Evolutionary conservation across 2,113 vertebrate species (phyloP).

Genomic region (Ammodramus savannarum): DNA sequence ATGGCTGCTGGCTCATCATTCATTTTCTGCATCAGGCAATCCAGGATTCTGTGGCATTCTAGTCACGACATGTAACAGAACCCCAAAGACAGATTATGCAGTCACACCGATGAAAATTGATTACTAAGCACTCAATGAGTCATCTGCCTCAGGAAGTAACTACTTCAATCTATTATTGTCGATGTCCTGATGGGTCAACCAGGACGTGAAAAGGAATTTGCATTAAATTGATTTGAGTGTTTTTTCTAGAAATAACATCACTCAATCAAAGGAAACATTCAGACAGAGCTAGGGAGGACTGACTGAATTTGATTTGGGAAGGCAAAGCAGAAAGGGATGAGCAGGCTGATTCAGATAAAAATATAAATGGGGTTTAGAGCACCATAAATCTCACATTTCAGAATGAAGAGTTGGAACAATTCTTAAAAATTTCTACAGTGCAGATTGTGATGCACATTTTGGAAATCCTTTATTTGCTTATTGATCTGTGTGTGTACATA

Average conservation of each 20-base stretch:
- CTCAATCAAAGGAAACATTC: conserved; percentile 76
- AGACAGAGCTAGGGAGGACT: conserved; percentile 64
- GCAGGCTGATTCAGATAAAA: conserved; percentile 56
- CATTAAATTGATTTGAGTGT: conserved; percentile 80
- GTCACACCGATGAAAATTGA: conserved; percentile 78
- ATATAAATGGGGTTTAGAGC: conserved; percentile 56
- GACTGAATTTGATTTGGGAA: conserved; percentile 73
- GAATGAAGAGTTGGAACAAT: conserved; percentile 10
- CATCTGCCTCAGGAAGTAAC: conserved; percentile 80
- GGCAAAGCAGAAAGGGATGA: conserved; percentile 65
- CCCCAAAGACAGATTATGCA: conserved; percentile 75
- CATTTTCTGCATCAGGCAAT: neutral
- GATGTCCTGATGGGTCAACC: conserved; percentile 76
- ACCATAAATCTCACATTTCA: conserved; percentile 38
- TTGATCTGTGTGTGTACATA: neutral
- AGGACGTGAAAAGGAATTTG: conserved; percentile 76
- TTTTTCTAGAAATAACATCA: conserved; percentile 79
- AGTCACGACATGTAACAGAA: conserved; percentile 53
- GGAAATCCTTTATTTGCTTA: conserved; percentile 7
- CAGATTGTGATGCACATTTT: neutral
- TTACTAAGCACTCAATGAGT: conserved; percentile 75
- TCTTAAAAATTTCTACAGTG: conserved; percentile 10
- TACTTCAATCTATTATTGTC: conserved; percentile 79
- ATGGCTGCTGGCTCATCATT: neutral
- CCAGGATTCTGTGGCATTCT: conserved; percentile 55